These are phyloP conservation scores for Trachythela sp. DNA, from an alignment of 64 coral and sea anemone species.

Conservation along the genomic window DNA sequence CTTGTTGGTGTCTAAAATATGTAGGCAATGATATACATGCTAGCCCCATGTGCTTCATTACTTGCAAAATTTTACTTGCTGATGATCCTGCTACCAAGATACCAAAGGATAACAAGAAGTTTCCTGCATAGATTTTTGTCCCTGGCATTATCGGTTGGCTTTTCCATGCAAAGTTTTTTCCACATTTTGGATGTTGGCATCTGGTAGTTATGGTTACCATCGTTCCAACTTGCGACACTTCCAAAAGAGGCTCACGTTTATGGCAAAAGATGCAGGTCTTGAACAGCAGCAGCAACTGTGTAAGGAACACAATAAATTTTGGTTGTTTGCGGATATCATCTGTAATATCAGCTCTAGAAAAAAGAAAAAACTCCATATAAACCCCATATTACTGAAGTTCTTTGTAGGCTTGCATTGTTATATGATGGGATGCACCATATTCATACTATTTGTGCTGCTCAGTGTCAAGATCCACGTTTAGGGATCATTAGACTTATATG, in stretches of 20 bases:
- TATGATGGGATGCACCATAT: no score
- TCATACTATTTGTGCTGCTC: not conserved
- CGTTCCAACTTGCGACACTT: not conserved
- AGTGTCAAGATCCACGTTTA: not conserved
- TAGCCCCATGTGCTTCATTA: not conserved
- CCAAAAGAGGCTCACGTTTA: not conserved
- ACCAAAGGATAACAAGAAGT: not conserved
- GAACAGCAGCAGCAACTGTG: not conserved
- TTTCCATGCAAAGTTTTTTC: not conserved
- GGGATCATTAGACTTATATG: no score
- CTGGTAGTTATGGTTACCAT: not conserved
- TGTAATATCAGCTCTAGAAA: not conserved
- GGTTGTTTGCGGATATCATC: not conserved
- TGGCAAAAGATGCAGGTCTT: not conserved
- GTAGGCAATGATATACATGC: not conserved
- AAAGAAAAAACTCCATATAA: not conserved
- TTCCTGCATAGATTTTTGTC: slow-evolving; percentile 5
- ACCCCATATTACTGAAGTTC: no score
- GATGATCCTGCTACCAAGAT: not conserved
- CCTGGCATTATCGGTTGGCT: not conserved
- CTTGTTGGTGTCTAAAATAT: not conserved
- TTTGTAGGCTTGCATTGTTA: no score
- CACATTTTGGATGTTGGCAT: not conserved
- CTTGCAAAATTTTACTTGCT: not conserved
- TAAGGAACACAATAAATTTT: slow-evolving; percentile 1